Conservation (phyloP, 2,797 vertebrate species). For the Salarias fasciatus region DNA sequence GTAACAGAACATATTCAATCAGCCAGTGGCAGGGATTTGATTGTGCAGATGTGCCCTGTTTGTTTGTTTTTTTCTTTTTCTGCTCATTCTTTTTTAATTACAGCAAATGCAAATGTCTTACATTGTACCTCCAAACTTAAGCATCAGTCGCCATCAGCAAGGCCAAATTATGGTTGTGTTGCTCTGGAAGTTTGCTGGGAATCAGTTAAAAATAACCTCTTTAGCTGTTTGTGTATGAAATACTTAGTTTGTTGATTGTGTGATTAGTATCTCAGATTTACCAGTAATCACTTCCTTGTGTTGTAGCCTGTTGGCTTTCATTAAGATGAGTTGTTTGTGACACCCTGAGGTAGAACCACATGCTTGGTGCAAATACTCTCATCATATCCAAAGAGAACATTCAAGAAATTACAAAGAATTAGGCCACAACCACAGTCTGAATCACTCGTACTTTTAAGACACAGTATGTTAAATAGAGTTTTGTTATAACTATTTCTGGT, state of each 20-base stretch:
- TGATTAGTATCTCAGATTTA: constrained; percentile 51
- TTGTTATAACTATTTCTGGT: too few relatives aligned
- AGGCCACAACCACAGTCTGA: background rate
- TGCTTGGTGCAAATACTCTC: constrained; percentile 13
- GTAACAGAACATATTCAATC: constrained; percentile 43
- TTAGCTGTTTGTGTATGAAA: constrained; percentile 24
- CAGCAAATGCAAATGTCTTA: constrained; percentile 32
- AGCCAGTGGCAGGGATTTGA: constrained; percentile 38
- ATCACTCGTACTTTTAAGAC: background rate
- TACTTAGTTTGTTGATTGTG: constrained; percentile 41
- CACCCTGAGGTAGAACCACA: constrained; percentile 19
- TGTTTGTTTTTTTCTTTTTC: constrained; percentile 35
- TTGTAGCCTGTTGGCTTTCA: constrained; percentile 27
- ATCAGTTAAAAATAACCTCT: constrained; percentile 22
- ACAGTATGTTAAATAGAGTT: background rate
- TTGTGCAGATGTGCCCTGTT: constrained; percentile 63
- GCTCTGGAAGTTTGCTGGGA: constrained; percentile 12
- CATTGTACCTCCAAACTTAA: constrained; percentile 31
- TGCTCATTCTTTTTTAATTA: constrained; percentile 35
- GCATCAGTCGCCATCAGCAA: constrained; percentile 36
- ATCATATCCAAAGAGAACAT: constrained; percentile 17
- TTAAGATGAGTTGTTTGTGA: constrained; percentile 12
- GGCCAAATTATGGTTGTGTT: constrained; percentile 30
- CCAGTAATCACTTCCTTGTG: constrained; percentile 41
- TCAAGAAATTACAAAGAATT: background rate